Base-by-base conservation (phyloP, 2,888 invertebrate species). In the Reticulitermes lucifugus region DNA sequence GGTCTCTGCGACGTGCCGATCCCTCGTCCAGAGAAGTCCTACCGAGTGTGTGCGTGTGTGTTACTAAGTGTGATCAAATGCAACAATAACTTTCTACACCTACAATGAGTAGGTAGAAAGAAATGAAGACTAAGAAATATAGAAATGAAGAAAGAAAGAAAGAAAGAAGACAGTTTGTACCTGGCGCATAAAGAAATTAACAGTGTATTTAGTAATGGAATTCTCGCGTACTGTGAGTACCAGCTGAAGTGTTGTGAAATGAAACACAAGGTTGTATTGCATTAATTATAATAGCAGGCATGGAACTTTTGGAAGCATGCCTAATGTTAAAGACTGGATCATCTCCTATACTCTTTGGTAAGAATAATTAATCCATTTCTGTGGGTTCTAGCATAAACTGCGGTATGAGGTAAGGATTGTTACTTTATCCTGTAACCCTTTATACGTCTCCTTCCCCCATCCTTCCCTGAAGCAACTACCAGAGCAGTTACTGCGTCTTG, bases 401-500 rank as follows among this genome's bases (percentile, higher is more conserved):
- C 77, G n/a, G n/a, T 41, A 18, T 18, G 41, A 18, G 73, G 41
- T 4, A 73, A 21, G 73, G 73, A 41, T 12, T 73, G 73, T 77
- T 35, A 77, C 46, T 51, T 51, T 77, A 77, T 77, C 46, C 77
- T 77, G 77, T n/a, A 77, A 77, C 77, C 77, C 77, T 77, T 77
- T 77, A 46, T 46, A 46, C 46, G 46, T 22, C 77, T 77, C 21
- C 41, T 75, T 75, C 43, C 46, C 22, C 21, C 77, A 4, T 9
- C 77, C 51, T 6, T 12, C 46, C 41, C 73, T 73, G 10, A 29
- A 70, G 70, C 18, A 21, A 79, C 51, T 79, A 51, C 79, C 79
- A 29, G 79, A 79, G 59, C 35, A 70, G 80, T 81, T 81, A 70
- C 65, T 25, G 35, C 70, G 81, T 81, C 81, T 81, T 81, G 65